phyloP scores from a whole-genome alignment of 2,797 vertebrate species.

The Syncerus caffer region DNA sequence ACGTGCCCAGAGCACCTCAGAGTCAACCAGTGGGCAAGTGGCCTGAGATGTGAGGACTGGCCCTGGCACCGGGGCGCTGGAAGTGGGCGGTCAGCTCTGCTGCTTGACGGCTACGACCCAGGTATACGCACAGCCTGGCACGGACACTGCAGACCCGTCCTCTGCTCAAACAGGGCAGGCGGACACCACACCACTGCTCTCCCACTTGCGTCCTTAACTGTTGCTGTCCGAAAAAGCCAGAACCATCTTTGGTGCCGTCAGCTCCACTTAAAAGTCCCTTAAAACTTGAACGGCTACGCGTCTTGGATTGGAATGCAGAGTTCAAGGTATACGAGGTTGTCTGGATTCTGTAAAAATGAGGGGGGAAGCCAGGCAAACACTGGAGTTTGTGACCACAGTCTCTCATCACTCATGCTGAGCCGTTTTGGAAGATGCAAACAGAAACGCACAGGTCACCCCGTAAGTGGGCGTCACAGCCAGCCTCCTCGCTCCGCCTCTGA shows the following conservation, averaged over 20 bases:
- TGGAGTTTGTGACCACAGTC: background rate
- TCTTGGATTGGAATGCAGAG: background rate
- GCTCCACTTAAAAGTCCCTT: background rate
- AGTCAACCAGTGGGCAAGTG: background rate
- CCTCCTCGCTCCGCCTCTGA: background rate
- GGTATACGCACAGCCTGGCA: background rate
- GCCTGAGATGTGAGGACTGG: fast-evolving
- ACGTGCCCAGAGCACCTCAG: background rate
- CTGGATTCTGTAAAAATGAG: background rate
- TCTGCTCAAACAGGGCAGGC: background rate
- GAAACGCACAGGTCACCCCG: background rate
- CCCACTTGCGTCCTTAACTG: background rate
- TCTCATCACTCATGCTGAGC: background rate
- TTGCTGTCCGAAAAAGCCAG: background rate
- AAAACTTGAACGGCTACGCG: background rate
- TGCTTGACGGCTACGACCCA: fast-evolving
- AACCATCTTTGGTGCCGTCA: fast-evolving
- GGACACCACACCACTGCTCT: fast-evolving
- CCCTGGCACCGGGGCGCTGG: fast-evolving
- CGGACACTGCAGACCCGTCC: fast-evolving
- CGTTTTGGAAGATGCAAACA: fast-evolving
- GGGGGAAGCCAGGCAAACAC: background rate
- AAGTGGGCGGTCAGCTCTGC: fast-evolving
- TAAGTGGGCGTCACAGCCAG: fast-evolving
- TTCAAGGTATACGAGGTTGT: background rate